phyloP scores from a whole-genome alignment of 2,888 invertebrate species.

The Anticlea derivata region DNA sequence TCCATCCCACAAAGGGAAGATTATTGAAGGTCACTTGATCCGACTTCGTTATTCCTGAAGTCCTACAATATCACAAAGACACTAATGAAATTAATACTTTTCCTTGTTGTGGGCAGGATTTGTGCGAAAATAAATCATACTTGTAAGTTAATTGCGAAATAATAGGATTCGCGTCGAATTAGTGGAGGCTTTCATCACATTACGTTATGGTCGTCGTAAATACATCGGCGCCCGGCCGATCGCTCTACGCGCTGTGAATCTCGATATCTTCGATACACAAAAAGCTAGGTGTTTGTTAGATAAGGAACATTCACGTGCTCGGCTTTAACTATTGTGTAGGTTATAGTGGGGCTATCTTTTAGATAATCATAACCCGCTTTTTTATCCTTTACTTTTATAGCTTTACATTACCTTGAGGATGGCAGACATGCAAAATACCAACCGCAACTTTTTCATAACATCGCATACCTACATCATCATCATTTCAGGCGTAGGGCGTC shows the following conservation, averaged over 20 bases:
- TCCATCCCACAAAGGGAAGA: constrained; percentile 57
- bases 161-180: constrained; percentile 34
- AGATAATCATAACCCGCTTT: neutral
- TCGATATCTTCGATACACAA: constrained; percentile 4
- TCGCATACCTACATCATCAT: no score
- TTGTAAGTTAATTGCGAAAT: constrained; percentile 35
- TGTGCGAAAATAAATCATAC: constrained; percentile 37
- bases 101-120: constrained; percentile 9
- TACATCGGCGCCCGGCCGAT: constrained; percentile 17
- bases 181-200: constrained; percentile 44
- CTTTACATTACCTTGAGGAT: no score
- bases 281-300: constrained; percentile 5
- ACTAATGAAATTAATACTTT: constrained; percentile 19
- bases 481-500: no score
- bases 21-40: constrained; percentile 56
- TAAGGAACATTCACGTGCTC: neutral
- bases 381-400: neutral
- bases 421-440: neutral
- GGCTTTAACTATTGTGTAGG: neutral
- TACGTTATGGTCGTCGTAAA: constrained; percentile 43
- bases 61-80: constrained; percentile 26
- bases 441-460: neutral
- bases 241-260: constrained; percentile 14
- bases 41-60: constrained; percentile 49
- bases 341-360: neutral